phyloP scores from a whole-genome alignment of 2,888 invertebrate genomes.

The Lasioglossum oenotherae region DNA sequence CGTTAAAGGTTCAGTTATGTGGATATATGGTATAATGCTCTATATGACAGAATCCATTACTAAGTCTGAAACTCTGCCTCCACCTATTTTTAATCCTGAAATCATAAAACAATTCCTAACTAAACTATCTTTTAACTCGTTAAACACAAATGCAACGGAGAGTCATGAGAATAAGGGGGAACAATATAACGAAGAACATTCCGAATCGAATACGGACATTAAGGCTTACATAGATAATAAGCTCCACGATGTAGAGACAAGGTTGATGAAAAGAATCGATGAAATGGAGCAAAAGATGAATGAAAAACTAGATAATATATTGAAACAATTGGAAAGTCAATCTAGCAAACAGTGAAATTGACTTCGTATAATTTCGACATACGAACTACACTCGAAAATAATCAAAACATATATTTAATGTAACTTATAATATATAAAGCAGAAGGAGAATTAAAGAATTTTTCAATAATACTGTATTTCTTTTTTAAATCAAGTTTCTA shows the following conservation, averaged over 20 bases:
- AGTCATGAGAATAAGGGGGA: slow-evolving; percentile 7
- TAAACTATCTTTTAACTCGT: slow-evolving; percentile 55
- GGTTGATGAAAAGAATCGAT: slow-evolving; percentile 77
- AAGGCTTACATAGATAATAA: slow-evolving; percentile 79
- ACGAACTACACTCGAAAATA: slow-evolving; percentile 24
- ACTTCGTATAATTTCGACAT: slow-evolving; percentile 14
- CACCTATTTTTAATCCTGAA: slow-evolving; percentile 71
- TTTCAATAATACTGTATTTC: slow-evolving; percentile 22
- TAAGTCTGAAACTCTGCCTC: slow-evolving; percentile 44
- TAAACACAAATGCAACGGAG: slow-evolving; percentile 2
- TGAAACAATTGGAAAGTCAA: slow-evolving; percentile 64
- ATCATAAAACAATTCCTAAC: slow-evolving; percentile 73
- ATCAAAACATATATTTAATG: slow-evolving; percentile 39
- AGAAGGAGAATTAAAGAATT: slow-evolving; percentile 16
- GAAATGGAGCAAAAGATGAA: slow-evolving; percentile 79
- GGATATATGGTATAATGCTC: slow-evolving; percentile 83
- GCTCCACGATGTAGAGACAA: slow-evolving; percentile 79
- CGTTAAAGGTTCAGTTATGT: slow-evolving; percentile 78
- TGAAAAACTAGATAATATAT: slow-evolving; percentile 81
- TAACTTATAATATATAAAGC: slow-evolving; percentile 8
- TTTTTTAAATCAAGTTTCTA: neutral
- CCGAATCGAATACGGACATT: slow-evolving; percentile 54
- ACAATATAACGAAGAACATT: slow-evolving; percentile 9
- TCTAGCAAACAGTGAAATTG: slow-evolving; percentile 40
- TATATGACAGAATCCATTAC: slow-evolving; percentile 72